Evolutionary conservation across 2,797 vertebrate species (phyloP), one percentile per base, ranked within the genome.

Genomic region (Cottoperca gobio): DNA sequence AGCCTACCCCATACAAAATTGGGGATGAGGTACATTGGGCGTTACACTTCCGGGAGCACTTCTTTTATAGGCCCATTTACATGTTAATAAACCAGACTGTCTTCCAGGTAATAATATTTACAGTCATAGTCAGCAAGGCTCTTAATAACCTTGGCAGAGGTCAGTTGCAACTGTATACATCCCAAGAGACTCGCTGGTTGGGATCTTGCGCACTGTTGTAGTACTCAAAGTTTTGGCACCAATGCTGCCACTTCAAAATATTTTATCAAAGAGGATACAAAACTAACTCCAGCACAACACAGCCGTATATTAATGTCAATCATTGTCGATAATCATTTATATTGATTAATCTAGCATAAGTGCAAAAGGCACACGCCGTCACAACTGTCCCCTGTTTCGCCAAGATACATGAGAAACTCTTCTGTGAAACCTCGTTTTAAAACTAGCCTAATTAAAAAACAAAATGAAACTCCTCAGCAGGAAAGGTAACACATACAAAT

Each of bases 331-430:
- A 85, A 87, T 92, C 90, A 89, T 94, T 94, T 88, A 85, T 73
- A 91, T 86, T 85, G 83, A 91, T 91, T 82, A 68, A 86, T 86
- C 79, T 83, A 86, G 88, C 70, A 86, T 57, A 90, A 91, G 94
- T 94, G 94, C 94, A 93, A 94, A 95, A 95, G 93, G 94, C 94
- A 95, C 94, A 33, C 79, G 70, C 89, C 78, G 90, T 91, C 90
- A 88, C 87, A 90, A 90, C 84, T 88, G 89, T 81, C 91, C 86
- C 88, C 86, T 78, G 70, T 81, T 88, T 84, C 65, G 65, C 84
- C 84, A 85, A 81, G 67, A 80, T 75, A 88, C 83, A 92, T 68
- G 73, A 90, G 66, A 79, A 85, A 81, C 80, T 83, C 69, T 53
- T 79, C 78, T 52, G 81, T 83, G 84, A 88, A 85, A 91, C 79